phyloP scores from a whole-genome alignment of 1,140 invertebrate species.

The Heterodera carotae region DNA sequence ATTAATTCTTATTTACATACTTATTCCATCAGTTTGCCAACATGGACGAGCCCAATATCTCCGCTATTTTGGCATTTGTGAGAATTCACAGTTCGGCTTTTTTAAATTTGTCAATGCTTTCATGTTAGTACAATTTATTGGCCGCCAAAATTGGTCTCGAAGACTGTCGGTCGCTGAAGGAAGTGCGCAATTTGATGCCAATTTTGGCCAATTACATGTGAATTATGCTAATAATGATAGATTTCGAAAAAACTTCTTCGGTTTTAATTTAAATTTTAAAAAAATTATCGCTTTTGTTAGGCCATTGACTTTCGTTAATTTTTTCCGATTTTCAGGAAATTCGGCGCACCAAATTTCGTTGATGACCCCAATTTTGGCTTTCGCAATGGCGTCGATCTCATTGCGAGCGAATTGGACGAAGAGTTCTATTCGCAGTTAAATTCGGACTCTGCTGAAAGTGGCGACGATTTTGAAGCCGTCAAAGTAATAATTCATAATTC shows the following conservation, averaged over 20 bases:
- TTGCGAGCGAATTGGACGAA: background rate
- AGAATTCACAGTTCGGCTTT: background rate
- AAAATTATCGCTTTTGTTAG: too few relatives aligned
- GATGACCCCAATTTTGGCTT: background rate
- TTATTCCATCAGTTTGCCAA: background rate
- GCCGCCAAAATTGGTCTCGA: constrained; percentile 2
- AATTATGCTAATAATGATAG: background rate
- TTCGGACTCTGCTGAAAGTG: background rate
- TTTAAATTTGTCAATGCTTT: background rate
- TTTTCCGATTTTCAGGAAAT: background rate
- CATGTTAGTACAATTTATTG: constrained; percentile 17
- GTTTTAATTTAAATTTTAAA: too few relatives aligned
- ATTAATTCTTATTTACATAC: too few relatives aligned
- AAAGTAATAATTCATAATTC: too few relatives aligned
- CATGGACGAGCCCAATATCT: background rate
- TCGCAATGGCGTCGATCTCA: background rate
- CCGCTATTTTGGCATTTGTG: background rate
- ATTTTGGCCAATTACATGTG: constrained; percentile 12
- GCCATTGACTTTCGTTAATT: background rate
- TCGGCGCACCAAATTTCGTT: background rate
- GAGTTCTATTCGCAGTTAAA: background rate
- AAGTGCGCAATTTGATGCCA: constrained; percentile 17
- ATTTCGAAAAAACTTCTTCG: background rate
- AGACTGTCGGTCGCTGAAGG: background rate
- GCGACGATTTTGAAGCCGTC: background rate